A percentile compares a stretch with the other conserved stretches of the same genome.
These are phyloP conservation scores for Lordiphosa mommai DNA, from an alignment of 1,140 invertebrate species.

Conservation along the genomic window DNA sequence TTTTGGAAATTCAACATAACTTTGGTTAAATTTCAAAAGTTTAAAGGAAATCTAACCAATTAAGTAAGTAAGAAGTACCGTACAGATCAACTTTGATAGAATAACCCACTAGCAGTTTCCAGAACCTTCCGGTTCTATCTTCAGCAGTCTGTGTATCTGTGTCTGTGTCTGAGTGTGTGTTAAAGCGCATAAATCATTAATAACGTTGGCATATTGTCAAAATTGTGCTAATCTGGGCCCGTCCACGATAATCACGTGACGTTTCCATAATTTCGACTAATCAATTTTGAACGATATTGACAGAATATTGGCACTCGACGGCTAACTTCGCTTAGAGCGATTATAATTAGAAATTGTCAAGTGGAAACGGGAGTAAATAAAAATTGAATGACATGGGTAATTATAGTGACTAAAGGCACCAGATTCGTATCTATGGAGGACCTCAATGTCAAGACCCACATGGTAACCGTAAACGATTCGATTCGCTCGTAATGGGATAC, in stretches of 20 bases:
- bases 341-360: constrained; percentile 1
- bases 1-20: too few relatives aligned
- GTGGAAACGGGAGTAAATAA: neutral
- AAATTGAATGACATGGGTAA: neutral
- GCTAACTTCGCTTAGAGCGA: neutral
- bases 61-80: too few relatives aligned
- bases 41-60: too few relatives aligned
- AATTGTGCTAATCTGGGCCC: constrained; percentile 37
- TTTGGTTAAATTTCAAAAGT: too few relatives aligned
- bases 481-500: constrained; percentile 10
- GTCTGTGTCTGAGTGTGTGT: neutral
- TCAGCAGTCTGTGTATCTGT: neutral
- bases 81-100: too few relatives aligned
- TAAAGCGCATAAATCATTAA: constrained; percentile 39
- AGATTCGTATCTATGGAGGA: neutral
- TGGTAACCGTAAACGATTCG: constrained; percentile 3
- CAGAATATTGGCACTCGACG: constrained; percentile 45
- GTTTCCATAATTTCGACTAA: constrained; percentile 21
- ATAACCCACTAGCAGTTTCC: too few relatives aligned
- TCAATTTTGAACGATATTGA: constrained; percentile 46
- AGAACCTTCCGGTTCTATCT: constrained; percentile 1
- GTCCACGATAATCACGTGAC: constrained; percentile 34
- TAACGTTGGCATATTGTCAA: constrained; percentile 38
- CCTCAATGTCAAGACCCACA: constrained; percentile 26
- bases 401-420: neutral